phyloP scores from a whole-genome alignment of 2,888 invertebrate genomes.

The Dicranocentrus wangi region DNA sequence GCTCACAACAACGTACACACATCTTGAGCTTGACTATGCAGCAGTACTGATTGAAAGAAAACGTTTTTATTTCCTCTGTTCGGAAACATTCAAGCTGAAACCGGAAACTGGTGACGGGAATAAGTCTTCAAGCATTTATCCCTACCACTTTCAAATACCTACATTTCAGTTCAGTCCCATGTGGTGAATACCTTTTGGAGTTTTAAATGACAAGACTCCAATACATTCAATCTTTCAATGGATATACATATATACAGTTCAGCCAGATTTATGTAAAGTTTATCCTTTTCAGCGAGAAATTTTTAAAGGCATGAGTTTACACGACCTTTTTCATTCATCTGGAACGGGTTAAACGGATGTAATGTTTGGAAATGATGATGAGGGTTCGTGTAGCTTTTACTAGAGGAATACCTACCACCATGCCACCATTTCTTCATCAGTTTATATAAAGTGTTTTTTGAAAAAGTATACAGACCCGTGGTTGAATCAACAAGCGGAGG shows the following conservation, averaged over 20 bases:
- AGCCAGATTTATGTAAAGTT: neutral
- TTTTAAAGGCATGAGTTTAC: constrained; percentile 6
- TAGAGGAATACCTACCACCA: neutral
- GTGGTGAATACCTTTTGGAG: too few species aligned
- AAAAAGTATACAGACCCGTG: neutral
- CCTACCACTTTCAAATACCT: too few species aligned
- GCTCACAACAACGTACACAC: neutral
- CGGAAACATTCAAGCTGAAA: constrained; percentile 24
- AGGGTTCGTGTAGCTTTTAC: neutral
- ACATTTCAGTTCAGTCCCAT: too few species aligned
- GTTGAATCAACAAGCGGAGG: constrained; percentile 8
- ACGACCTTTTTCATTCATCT: constrained; percentile 48
- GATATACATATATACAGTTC: constrained; percentile 10
- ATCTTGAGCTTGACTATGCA: neutral
- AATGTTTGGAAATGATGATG: constrained; percentile 29
- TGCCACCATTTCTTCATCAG: constrained; percentile 9
- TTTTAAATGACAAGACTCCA: too few species aligned
- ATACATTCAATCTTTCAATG: neutral
- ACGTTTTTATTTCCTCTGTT: constrained; percentile 22
- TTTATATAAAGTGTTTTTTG: constrained; percentile 2
- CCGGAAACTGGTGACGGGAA: constrained; percentile 21
- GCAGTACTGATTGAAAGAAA: constrained; percentile 38
- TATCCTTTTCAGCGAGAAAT: neutral
- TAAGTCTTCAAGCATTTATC: neutral
- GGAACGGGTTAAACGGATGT: constrained; percentile 37